Evolutionary conservation across 2,888 invertebrate species (phyloP).

Genomic region (Pristionchus arcanus): DNA sequence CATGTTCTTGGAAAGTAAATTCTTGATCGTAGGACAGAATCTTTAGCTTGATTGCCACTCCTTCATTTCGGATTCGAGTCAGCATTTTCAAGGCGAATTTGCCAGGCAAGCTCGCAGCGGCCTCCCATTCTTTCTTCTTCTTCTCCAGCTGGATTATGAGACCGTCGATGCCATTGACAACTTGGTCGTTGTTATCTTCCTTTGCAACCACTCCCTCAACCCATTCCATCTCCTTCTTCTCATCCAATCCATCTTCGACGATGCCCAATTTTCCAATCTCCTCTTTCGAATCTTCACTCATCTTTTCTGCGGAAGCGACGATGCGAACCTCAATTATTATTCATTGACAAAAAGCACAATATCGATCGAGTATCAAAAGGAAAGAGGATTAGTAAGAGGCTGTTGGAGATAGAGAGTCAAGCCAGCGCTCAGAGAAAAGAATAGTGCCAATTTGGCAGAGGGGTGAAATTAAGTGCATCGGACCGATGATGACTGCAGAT

Average conservation of each 20-base stretch:
- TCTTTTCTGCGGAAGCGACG: background rate
- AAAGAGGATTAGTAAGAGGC: background rate
- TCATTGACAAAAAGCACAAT: background rate
- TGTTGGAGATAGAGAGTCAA: background rate
- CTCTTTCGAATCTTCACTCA: background rate
- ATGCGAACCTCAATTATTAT: background rate
- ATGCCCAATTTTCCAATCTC: background rate
- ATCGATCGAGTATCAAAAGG: background rate
- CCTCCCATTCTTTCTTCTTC: background rate
- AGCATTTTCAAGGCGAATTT: background rate
- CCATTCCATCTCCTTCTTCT: background rate
- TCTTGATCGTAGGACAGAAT: background rate
- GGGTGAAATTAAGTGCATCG: background rate
- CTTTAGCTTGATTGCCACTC: background rate
- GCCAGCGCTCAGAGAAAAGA: background rate
- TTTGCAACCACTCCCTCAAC: background rate
- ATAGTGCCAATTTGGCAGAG: background rate
- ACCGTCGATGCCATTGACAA: background rate
- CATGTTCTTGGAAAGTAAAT: background rate
- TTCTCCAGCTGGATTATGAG: background rate
- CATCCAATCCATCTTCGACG: background rate
- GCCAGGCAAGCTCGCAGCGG: background rate
- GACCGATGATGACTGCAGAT: background rate
- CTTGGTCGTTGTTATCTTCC: background rate
- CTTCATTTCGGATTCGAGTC: background rate